A percentile compares a stretch with the other conserved stretches of the same genome.
phyloP scores from a whole-genome alignment of 2,113 vertebrate genomes.

The Anser brachyrhynchus region DNA sequence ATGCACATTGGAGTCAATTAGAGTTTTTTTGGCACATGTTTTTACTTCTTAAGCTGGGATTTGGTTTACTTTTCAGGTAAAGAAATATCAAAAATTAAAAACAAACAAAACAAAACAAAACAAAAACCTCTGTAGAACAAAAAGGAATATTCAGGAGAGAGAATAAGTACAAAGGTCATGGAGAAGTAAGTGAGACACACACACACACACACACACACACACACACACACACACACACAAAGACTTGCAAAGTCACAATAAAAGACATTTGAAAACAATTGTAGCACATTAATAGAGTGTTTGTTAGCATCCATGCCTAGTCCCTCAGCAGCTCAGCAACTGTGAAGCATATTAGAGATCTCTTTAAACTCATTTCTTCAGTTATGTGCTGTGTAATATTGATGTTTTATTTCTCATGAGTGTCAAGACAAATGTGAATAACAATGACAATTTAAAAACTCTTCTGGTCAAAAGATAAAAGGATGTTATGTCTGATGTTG shows the following conservation, averaged over 20 bases:
- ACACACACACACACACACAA: neutral
- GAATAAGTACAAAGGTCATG: neutral
- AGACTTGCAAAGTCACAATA: neutral
- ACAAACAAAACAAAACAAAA: neutral
- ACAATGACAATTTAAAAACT: neutral
- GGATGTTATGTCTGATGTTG: neutral
- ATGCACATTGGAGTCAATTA: neutral
- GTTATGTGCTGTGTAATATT: neutral
- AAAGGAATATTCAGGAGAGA: neutral
- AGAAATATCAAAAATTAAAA: neutral
- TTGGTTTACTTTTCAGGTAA: neutral
- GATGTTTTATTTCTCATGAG: neutral
- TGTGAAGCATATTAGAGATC: neutral
- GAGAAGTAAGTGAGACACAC: neutral
- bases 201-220: neutral
- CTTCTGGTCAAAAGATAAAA: neutral
- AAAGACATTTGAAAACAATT: neutral
- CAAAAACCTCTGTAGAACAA: neutral
- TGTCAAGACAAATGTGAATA: neutral
- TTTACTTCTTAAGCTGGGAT: neutral
- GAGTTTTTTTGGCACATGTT: neutral
- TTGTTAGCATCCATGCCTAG: neutral
- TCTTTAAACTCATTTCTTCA: neutral
- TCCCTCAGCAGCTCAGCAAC: neutral
- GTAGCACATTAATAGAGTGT: accelerated